These are phyloP conservation scores for Monodelphis domestica DNA, from an alignment of 2,797 vertebrate genomes.

Conservation along the genomic window DNA sequence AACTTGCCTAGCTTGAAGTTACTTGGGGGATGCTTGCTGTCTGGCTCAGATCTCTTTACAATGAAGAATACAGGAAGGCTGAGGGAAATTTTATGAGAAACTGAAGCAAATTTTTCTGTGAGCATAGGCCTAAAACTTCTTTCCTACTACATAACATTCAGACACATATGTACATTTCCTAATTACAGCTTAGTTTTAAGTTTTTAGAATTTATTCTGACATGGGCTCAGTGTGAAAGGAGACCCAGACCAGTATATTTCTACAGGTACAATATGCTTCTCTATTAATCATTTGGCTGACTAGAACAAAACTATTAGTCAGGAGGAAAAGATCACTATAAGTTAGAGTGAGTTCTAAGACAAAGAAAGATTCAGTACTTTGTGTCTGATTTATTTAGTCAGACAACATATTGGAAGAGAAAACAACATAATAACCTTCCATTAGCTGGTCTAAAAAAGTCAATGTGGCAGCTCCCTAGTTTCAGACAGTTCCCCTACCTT, in stretches of 20 bases:
- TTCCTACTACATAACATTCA: conserved; percentile 8
- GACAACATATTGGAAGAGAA: background rate
- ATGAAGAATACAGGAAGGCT: background rate
- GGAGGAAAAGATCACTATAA: background rate
- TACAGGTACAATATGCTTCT: background rate
- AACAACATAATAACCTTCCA: background rate
- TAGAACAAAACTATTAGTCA: background rate
- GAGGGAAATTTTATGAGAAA: conserved; percentile 38
- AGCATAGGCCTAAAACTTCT: conserved; percentile 28
- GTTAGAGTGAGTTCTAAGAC: background rate
- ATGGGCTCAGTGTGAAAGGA: conserved; percentile 23
- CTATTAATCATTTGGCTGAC: background rate
- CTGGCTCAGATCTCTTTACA: conserved; percentile 21
- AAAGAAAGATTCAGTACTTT: background rate
- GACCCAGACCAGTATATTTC: conserved; percentile 35
- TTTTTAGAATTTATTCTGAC: conserved; percentile 30
- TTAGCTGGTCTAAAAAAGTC: background rate
- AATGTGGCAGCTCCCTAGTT: background rate
- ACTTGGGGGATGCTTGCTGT: conserved; percentile 22
- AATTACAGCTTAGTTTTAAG: conserved; percentile 47
- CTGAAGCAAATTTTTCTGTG: background rate
- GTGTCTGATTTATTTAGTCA: background rate
- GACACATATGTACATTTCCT: conserved; percentile 18
- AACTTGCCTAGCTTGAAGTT: conserved; percentile 7
- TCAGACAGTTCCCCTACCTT: background rate